phyloP scores from a whole-genome alignment of 2,797 vertebrate species.

The Molothrus aeneus region DNA sequence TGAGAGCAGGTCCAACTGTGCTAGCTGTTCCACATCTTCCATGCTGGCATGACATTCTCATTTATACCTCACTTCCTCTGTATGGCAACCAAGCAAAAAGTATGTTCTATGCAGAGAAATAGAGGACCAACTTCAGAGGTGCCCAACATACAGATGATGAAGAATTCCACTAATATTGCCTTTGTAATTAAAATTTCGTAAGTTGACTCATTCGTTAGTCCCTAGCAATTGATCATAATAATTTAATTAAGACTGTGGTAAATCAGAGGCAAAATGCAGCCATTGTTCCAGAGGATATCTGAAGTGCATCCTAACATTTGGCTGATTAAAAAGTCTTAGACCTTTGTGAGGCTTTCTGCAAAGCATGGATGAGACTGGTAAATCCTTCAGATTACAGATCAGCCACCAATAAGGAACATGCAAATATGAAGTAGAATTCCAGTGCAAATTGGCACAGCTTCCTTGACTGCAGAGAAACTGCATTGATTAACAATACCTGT shows the following conservation, averaged over 20 bases:
- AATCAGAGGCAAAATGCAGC: conserved; percentile 7
- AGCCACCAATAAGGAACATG: not conserved
- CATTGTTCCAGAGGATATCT: not conserved
- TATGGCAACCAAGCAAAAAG: not conserved
- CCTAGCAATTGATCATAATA: not conserved
- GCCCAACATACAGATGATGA: not conserved
- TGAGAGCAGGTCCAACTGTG: not conserved
- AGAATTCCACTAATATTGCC: not conserved
- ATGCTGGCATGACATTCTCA: not conserved
- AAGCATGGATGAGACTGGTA: not conserved
- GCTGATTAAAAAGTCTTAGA: not conserved
- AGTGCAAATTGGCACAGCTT: not conserved
- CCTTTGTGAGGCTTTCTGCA: not conserved
- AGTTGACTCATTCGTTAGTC: not conserved
- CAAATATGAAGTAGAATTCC: not conserved
- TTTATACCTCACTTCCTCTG: not conserved
- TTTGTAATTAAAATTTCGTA: not conserved
- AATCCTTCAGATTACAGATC: not conserved
- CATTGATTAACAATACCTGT: conserved; percentile 35
- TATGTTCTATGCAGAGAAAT: not conserved
- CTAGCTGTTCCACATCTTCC: not conserved
- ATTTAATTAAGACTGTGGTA: not conserved
- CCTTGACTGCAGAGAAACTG: not conserved
- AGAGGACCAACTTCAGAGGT: not conserved
- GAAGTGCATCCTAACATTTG: not conserved